These are phyloP conservation scores for Anastrepha obliqua DNA, from an alignment of 1,140 invertebrate genomes.

Conservation along the genomic window DNA sequence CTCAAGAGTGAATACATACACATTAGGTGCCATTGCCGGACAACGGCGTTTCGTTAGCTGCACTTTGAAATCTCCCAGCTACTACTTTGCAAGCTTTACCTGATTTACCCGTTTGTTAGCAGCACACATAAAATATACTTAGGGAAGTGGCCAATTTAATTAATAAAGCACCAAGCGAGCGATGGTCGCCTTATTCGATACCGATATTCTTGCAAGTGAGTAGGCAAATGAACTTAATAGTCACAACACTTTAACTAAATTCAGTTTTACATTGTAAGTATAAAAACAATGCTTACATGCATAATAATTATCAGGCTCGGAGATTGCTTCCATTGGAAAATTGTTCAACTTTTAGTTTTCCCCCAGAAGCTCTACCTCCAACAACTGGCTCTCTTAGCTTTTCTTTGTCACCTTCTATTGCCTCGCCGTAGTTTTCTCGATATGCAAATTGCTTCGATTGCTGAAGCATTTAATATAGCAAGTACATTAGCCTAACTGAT, in stretches of 20 bases:
- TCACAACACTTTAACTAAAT: too few relatives aligned
- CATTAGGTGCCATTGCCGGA: too few relatives aligned
- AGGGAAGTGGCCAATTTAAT: background rate
- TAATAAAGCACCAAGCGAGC: too few relatives aligned
- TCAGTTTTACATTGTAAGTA: background rate
- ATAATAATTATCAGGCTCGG: background rate
- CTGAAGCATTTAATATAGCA: background rate
- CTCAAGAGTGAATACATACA: too few relatives aligned
- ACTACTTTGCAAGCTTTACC: too few relatives aligned
- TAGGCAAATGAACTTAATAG: too few relatives aligned
- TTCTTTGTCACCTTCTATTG: background rate
- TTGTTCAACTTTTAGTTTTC: too few relatives aligned
- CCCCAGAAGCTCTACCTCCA: background rate
- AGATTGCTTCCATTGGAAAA: background rate
- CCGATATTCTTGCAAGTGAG: too few relatives aligned
- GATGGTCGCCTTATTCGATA: too few relatives aligned
- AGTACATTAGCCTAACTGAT: slow-evolving; percentile 1
- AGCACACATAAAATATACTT: background rate
- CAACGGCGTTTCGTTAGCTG: too few relatives aligned
- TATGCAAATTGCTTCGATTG: slow-evolving; percentile 15
- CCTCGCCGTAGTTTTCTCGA: background rate
- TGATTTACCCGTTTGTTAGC: too few relatives aligned
- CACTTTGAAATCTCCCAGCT: too few relatives aligned
- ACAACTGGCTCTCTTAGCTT: background rate
- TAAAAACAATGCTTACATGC: background rate